Evolutionary conservation across 2,888 invertebrate genomes (phyloP).

Genomic region (Toxonevra muliebris): DNA sequence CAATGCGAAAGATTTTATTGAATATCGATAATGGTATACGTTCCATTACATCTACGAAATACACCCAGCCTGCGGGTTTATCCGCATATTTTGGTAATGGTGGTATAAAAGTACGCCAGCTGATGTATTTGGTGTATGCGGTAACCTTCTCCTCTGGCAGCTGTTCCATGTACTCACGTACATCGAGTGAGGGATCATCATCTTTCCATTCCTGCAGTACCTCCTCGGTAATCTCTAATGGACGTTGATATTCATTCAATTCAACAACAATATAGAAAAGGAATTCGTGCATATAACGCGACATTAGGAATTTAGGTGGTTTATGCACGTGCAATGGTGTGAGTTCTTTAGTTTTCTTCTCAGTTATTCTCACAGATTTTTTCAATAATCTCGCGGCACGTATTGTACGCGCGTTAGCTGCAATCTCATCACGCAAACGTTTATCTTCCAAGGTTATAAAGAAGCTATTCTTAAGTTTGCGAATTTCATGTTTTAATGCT

Average conservation of each 20-base stretch:
- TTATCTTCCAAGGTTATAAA: slow-evolving; percentile 51
- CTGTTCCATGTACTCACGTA: slow-evolving; percentile 63
- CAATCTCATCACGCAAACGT: slow-evolving; percentile 31
- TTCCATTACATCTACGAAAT: slow-evolving; percentile 75
- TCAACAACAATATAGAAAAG: slow-evolving; percentile 76
- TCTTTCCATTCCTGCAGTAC: slow-evolving; percentile 54
- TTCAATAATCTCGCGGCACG: slow-evolving; percentile 33
- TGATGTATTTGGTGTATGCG: slow-evolving; percentile 65
- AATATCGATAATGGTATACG: slow-evolving; percentile 78
- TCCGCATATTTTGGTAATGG: slow-evolving; percentile 71
- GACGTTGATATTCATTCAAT: slow-evolving; percentile 62
- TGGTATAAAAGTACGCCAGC: slow-evolving; percentile 79
- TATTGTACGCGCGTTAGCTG: neutral
- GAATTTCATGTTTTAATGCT: slow-evolving; percentile 50
- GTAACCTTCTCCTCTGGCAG: slow-evolving; percentile 65
- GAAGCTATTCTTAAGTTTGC: slow-evolving; percentile 53
- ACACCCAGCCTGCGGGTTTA: slow-evolving; percentile 74
- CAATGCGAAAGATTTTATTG: slow-evolving; percentile 72
- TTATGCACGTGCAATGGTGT: slow-evolving; percentile 32
- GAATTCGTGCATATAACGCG: slow-evolving; percentile 74
- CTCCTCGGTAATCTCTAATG: slow-evolving; percentile 45
- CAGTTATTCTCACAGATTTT: slow-evolving; percentile 24
- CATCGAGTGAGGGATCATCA: slow-evolving; percentile 54
- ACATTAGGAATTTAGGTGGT: slow-evolving; percentile 72
- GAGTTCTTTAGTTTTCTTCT: slow-evolving; percentile 18